Conservation (phyloP, 2,113 vertebrate genomes). For the Pollimyrus isidori region DNA sequence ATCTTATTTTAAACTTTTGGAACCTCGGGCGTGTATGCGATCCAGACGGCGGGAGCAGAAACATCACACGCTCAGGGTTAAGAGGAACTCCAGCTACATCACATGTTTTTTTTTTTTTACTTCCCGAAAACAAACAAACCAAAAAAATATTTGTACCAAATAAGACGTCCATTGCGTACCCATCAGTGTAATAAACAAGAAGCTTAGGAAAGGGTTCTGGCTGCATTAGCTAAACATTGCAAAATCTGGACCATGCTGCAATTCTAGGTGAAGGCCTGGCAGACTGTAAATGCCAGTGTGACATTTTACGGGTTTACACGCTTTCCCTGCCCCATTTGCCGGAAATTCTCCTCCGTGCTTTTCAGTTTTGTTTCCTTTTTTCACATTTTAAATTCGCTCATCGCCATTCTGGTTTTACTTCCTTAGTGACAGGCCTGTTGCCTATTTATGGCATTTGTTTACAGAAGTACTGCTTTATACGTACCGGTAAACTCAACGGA, state of each 20-base stretch:
- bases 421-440: not conserved
- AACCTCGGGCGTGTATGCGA: not conserved
- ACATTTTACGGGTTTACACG: not conserved
- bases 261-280: not conserved
- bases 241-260: not conserved
- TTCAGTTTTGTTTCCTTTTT: not conserved
- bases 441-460: not conserved
- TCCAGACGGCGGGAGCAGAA: not conserved
- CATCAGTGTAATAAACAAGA: not conserved
- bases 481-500: not conserved
- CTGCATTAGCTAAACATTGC: not conserved
- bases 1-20: not conserved
- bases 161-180: not conserved
- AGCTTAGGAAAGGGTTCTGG: not conserved
- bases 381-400: not conserved
- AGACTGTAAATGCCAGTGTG: not conserved
- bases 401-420: not conserved
- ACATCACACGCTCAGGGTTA: not conserved
- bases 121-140: not conserved
- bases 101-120: not conserved
- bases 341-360: not conserved
- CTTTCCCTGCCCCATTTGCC: not conserved
- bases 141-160: not conserved
- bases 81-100: not conserved
- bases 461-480: not conserved